Evolutionary conservation across 53 echinoderm and acorn worm species (phyloP), one percentile per base, ranked within the genome.

Genomic region (Hippasteria phrygiana): DNA sequence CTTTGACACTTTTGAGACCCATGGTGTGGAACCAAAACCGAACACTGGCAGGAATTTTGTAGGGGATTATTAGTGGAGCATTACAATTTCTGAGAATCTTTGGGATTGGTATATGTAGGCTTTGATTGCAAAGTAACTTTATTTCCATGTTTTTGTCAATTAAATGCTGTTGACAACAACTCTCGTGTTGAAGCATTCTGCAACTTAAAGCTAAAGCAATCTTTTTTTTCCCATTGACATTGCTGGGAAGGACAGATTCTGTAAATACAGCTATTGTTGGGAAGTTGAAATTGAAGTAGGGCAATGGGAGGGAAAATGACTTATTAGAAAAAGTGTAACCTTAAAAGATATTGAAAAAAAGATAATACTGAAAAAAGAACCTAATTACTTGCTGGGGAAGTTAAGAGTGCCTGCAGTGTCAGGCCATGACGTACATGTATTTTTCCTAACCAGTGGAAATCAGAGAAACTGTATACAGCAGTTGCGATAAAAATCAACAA

Each of bases 401-500:
- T 79, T 79, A 59, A n/a, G n/a, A 36, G 78, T 56, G 62, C 51
- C 29, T 79, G 79, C 16, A 38, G 79, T 56, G 6, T 7, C 12
- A 5, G 42, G 41, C 74, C 4, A 35, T 17, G 38, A 42, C 69
- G 26, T 11, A 5, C 34, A 35, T 2, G 16, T 12, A 67, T 9
- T 20, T 31, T 24, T 79, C 42, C 0, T 36, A 79, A 79, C 22
- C 36, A 53, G 62, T 28, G 27, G 9, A 41, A 42, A 22, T 73
- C 9, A 16, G 62, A 62, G 45, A 66, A 55, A 43, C 33, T 13
- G 17, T 24, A 45, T 66, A 31, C 82, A 43, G 8, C 66, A 32
- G 43, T 20, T 43, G 22, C 33, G 3, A 29, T 27, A 24, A 43
- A 66, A 43, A 82, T 47, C 82, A 82, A 82, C 66, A 82, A 82